Evolutionary conservation across 2,888 invertebrate species (phyloP).

Genomic region (Mythimna pallens): DNA sequence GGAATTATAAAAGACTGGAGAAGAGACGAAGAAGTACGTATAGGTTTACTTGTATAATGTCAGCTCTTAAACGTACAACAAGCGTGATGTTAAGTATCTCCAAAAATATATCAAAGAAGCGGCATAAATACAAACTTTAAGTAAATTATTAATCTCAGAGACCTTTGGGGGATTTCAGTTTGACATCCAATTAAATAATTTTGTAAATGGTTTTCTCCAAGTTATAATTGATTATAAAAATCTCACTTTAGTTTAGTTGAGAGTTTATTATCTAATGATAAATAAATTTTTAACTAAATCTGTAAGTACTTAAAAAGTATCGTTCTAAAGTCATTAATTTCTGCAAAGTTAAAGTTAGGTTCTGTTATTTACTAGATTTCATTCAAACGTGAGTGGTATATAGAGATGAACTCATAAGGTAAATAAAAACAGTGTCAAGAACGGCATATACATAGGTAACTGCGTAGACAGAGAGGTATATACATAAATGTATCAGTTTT

Average conservation of each 20-base stretch:
- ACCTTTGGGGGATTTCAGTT: slow-evolving; percentile 20
- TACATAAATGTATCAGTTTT: slow-evolving; percentile 66
- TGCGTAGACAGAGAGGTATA: background rate
- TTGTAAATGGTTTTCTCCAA: slow-evolving; percentile 18
- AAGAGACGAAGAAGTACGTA: background rate
- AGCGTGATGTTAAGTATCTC: background rate
- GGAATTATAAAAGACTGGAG: no score
- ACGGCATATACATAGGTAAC: slow-evolving; percentile 14
- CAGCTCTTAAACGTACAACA: background rate
- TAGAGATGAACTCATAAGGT: slow-evolving; percentile 21
- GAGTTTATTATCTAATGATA: background rate
- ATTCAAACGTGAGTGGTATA: background rate
- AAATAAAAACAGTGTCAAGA: slow-evolving; percentile 47
- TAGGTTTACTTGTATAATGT: background rate
- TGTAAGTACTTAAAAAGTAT: background rate
- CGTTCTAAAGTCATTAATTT: background rate
- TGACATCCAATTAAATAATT: slow-evolving; percentile 27
- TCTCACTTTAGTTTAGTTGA: background rate
- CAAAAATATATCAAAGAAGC: slow-evolving; percentile 15
- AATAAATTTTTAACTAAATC: background rate
- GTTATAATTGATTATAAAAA: slow-evolving; percentile 18
- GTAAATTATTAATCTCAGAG: slow-evolving; percentile 12
- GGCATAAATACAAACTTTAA: slow-evolving; percentile 20
- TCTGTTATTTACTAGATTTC: background rate
- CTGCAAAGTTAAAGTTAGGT: background rate